These are phyloP conservation scores for Leptatherina wallacei DNA, from an alignment of 2,797 vertebrate species.

Conservation along the genomic window DNA sequence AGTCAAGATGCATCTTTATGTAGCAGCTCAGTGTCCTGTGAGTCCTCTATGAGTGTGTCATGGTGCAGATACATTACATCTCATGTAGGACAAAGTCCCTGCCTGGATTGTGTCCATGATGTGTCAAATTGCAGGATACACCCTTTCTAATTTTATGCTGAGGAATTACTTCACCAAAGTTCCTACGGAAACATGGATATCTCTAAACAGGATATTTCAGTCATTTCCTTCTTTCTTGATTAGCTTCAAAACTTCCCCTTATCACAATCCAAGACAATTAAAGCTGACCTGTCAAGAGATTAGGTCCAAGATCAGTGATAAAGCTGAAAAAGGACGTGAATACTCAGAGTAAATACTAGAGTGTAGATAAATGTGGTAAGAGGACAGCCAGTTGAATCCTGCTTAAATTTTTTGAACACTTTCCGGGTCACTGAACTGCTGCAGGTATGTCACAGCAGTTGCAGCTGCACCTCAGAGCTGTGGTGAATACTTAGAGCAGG, in stretches of 20 bases:
- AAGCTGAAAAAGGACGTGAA: background rate
- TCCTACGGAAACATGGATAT: slow-evolving; percentile 38
- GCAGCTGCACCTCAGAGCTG: background rate
- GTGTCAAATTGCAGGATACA: slow-evolving; percentile 73
- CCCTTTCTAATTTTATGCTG: slow-evolving; percentile 60
- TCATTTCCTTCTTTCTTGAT: slow-evolving; percentile 47
- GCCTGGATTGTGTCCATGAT: slow-evolving; percentile 45
- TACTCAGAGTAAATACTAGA: background rate
- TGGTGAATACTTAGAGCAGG: slow-evolving; percentile 24
- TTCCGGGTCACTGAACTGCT: slow-evolving; percentile 4
- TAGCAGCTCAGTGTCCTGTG: slow-evolving; percentile 3
- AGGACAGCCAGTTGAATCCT: background rate
- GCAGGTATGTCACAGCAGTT: background rate
- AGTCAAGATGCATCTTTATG: slow-evolving; percentile 20
- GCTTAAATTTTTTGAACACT: background rate
- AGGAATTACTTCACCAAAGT: slow-evolving; percentile 36
- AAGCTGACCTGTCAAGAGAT: slow-evolving; percentile 6
- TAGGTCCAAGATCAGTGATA: background rate
- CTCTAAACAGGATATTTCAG: slow-evolving; percentile 22
- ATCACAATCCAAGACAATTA: background rate
- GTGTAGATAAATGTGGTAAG: background rate
- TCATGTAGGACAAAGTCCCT: slow-evolving; percentile 51
- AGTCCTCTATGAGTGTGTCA: slow-evolving; percentile 9
- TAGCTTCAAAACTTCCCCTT: slow-evolving; percentile 22
- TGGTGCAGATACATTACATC: slow-evolving; percentile 48